These are phyloP conservation scores for Desmophyllum pertusum DNA, from an alignment of 92 coral and sea anemone species.

Conservation along the genomic window DNA sequence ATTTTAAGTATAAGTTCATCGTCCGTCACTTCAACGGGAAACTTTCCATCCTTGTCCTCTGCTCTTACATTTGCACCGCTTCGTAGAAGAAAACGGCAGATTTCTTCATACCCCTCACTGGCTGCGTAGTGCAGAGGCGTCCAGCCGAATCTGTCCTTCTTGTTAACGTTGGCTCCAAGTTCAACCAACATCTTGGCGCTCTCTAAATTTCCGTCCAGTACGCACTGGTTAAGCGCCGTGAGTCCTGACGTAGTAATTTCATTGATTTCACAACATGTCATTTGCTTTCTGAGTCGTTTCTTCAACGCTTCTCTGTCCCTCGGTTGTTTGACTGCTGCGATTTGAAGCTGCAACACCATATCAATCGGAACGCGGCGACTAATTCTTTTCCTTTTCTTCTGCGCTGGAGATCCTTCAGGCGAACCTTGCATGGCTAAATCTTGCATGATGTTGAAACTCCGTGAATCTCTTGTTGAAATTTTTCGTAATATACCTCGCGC, in stretches of 20 bases:
- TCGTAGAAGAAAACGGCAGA: constrained; percentile 82
- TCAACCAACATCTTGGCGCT: constrained; percentile 82
- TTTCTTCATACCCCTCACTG: constrained; percentile 89
- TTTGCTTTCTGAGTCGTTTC: constrained; percentile 70
- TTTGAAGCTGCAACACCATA: constrained; percentile 62
- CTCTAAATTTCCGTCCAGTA: constrained; percentile 86
- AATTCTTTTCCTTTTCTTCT: constrained; percentile 22
- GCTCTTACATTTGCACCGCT: constrained; percentile 86
- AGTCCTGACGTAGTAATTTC: constrained; percentile 92
- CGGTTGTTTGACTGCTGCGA: constrained; percentile 52
- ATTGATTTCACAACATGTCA: constrained; percentile 79
- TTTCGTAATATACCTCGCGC: background rate
- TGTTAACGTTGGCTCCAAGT: constrained; percentile 91
- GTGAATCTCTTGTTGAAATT: background rate
- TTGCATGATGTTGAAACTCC: constrained; percentile 12
- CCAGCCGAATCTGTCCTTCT: constrained; percentile 89
- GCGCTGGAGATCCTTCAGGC: constrained; percentile 28
- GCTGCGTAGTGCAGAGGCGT: constrained; percentile 94
- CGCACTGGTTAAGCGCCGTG: constrained; percentile 94
- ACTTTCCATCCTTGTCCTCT: constrained; percentile 82
- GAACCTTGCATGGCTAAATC: constrained; percentile 1
- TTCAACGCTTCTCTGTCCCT: constrained; percentile 65
- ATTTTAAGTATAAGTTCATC: constrained; percentile 77
- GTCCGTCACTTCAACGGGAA: constrained; percentile 90
- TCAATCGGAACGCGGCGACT: constrained; percentile 69